Evolutionary conservation across 2,797 vertebrate species (phyloP), one percentile per base, ranked within the genome.

Genomic region (Cynopterus sphinx): DNA sequence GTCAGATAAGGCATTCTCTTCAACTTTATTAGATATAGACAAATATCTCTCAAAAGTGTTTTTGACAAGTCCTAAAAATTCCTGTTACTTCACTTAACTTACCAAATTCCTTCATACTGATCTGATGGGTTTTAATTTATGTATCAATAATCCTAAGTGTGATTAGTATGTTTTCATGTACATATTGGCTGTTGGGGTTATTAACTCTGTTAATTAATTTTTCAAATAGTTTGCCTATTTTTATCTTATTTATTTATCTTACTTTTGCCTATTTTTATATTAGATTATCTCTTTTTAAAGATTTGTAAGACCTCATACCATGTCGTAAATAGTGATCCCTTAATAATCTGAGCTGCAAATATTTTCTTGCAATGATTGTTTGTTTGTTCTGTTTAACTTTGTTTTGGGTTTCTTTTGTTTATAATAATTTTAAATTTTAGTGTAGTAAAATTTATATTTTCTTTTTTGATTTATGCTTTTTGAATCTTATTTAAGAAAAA

Each of bases 381-480:
- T 79, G 11, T 39, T 46, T 36, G 6, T 11, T 77, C 15, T 74
- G 87, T 75, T 79, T 63, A 86, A 26, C 6, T 75, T 85, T 74
- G 41, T 53, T 92, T 85, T 74, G n/a, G 13, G 1, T n/a, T 39
- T 41, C 17, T 86, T 74, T 90, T 95, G n/a, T 57, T 92, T 26
- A 65, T 51, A 67, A 92, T 53, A 83, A 90, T 81, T 65, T 87
- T 3, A 92, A 24, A 74, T 53, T 83, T 91, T 63, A 91, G 59
- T 70, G 46, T 22, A 85, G 16, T 17, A 7, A 36, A 61, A 81
- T 16, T 81, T 4, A 81, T 74, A 28, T 55, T 94, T 94, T 83
- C 33, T 21, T 74, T 74, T 91, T 53, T 59, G 26, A 78, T 41
- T 78, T 77, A 33, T 68, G 6, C 10, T 71, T 92, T 91, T 33